A percentile compares a stretch with the other conserved stretches of the same genome.
phyloP scores from a whole-genome alignment of 2,888 invertebrate genomes.

The Drosophila hawaiiensis region DNA sequence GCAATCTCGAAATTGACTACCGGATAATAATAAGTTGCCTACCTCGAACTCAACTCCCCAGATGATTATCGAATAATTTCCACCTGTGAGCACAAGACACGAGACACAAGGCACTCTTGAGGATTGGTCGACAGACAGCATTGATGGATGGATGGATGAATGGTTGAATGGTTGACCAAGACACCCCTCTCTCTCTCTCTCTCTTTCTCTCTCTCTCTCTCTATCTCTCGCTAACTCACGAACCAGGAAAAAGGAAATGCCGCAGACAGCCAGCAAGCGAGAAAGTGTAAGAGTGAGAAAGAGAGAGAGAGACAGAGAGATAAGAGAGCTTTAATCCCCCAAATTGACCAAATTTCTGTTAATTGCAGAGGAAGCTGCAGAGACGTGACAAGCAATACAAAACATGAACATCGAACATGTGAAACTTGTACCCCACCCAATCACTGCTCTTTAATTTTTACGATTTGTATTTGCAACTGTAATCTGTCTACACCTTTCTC shows the following conservation, averaged over 20 bases:
- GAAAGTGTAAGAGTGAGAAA: slow-evolving; percentile 1
- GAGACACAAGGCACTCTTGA: slow-evolving; percentile 21
- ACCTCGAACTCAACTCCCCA: slow-evolving; percentile 52
- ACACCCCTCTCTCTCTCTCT: slow-evolving; percentile 10
- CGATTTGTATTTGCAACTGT: slow-evolving; percentile 27
- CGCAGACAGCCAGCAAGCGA: slow-evolving; percentile 31
- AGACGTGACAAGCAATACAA: slow-evolving; percentile 58
- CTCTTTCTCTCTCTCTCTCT: background rate
- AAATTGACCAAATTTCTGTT: slow-evolving; percentile 41
- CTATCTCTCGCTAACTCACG: slow-evolving; percentile 5
- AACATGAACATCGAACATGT: slow-evolving; percentile 30
- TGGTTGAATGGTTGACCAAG: slow-evolving; percentile 58
- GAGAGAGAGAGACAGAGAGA: background rate
- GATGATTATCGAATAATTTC: slow-evolving; percentile 60
- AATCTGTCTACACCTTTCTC: slow-evolving; percentile 14
- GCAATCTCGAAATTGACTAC: slow-evolving; percentile 63
- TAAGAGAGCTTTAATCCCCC: slow-evolving; percentile 20
- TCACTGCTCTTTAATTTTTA: slow-evolving; percentile 7
- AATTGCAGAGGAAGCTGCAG: slow-evolving; percentile 63
- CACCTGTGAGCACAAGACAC: slow-evolving; percentile 52
- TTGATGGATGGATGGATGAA: slow-evolving; percentile 69
- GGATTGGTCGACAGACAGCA: slow-evolving; percentile 38
- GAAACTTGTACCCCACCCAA: slow-evolving; percentile 22
- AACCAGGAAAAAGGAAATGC: slow-evolving; percentile 48
- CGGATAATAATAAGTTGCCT: slow-evolving; percentile 49